Conservation (phyloP, 2,113 vertebrate genomes). For the Alligator sinensis region DNA sequence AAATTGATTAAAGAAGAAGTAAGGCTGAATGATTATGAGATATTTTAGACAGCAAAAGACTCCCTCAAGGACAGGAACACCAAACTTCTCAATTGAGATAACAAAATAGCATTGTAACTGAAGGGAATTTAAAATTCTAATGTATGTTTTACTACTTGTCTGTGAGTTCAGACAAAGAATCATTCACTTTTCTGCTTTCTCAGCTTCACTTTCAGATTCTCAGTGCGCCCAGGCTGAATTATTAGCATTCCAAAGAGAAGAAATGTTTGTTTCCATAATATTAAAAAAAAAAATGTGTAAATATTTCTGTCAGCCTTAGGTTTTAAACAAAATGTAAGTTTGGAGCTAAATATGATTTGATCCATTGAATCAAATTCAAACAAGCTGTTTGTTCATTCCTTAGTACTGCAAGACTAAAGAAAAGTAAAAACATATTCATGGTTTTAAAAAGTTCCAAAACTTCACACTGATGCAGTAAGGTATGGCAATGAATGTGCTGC, state of each 20-base stretch:
- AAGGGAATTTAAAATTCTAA: not conserved
- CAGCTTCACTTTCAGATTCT: not conserved
- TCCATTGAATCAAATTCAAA: not conserved
- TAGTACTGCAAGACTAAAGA: not conserved
- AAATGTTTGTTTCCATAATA: not conserved
- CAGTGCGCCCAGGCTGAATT: not conserved
- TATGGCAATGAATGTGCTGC: not conserved
- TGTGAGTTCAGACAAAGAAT: not conserved
- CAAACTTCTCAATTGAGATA: not conserved
- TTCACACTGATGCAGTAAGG: not conserved
- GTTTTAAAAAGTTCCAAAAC: not conserved
- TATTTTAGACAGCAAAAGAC: not conserved
- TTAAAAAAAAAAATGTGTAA: not conserved
- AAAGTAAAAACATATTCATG: not conserved
- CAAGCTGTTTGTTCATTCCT: not conserved
- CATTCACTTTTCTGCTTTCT: rapidly evolving
- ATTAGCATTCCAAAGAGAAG: not conserved
- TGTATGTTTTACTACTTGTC: not conserved
- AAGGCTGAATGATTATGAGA: not conserved
- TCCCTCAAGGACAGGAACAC: not conserved
- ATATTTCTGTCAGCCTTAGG: not conserved
- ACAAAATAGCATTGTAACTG: not conserved
- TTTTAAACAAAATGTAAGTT: not conserved
- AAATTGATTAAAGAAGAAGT: not conserved
- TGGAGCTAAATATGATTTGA: not conserved